Evolutionary conservation across 1,140 invertebrate genomes (phyloP).

Genomic region (Philaenus spumarius): DNA sequence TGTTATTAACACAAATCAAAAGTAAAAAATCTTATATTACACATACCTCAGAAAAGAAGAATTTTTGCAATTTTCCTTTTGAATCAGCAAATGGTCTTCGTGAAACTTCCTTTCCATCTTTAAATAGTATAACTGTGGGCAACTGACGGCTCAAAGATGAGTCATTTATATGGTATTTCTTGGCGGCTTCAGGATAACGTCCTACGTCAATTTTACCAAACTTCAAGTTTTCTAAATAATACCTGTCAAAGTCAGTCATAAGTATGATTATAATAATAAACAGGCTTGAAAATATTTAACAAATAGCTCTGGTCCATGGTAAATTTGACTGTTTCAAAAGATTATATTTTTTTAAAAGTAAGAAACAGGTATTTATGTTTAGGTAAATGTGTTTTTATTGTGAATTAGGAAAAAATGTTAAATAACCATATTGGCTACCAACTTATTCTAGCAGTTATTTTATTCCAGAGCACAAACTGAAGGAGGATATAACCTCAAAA

Average conservation of each 20-base stretch:
- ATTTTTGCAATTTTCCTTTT: conserved; percentile 77
- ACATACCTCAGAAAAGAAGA: conserved; percentile 53
- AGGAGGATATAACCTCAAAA: too few species aligned
- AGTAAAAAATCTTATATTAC: conserved; percentile 1
- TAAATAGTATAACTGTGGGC: conserved; percentile 87
- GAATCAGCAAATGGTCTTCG: conserved; percentile 74
- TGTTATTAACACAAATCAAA: conserved; percentile 8
- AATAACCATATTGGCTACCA: too few species aligned
- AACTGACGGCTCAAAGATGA: conserved; percentile 89
- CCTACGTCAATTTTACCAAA: conserved; percentile 97
- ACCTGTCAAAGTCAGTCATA: conserved; percentile 48
- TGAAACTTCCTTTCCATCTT: conserved; percentile 76
- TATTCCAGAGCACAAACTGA: too few species aligned
- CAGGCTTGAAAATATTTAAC: too few species aligned
- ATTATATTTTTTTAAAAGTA: too few species aligned
- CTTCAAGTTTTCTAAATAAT: conserved; percentile 76
- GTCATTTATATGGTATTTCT: conserved; percentile 78
- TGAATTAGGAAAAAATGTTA: too few species aligned
- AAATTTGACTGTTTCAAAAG: too few species aligned
- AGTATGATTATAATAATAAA: too few species aligned
- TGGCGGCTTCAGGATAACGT: conserved; percentile 79
- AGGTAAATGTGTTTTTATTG: too few species aligned
- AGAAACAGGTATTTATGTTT: too few species aligned
- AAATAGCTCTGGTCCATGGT: too few species aligned
- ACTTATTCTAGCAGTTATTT: too few species aligned